Evolutionary conservation across 1,140 invertebrate genomes (phyloP).

Genomic region (Drosophila jambulina): DNA sequence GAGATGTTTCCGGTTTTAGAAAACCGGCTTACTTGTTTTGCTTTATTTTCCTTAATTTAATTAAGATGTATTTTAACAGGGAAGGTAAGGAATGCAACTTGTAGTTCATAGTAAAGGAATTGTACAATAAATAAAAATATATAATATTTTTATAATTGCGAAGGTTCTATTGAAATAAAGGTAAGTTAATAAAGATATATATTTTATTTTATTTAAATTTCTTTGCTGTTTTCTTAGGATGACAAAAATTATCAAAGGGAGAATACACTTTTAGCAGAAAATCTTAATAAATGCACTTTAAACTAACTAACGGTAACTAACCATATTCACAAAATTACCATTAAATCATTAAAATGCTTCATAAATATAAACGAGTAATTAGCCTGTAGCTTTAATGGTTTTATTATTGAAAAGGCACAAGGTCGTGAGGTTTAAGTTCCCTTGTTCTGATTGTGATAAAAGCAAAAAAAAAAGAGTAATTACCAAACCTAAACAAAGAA

Average conservation of each 20-base stretch:
- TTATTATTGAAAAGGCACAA: neutral
- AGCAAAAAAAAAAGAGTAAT: neutral
- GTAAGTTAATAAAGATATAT: no score
- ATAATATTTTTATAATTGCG: no score
- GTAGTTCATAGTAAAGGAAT: neutral
- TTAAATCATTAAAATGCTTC: neutral
- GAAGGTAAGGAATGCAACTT: neutral
- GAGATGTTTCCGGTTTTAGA: conserved; percentile 19
- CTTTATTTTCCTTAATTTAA: conserved; percentile 7
- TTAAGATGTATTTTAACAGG: neutral
- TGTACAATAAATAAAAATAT: neutral
- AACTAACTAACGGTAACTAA: conserved; percentile 6
- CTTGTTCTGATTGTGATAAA: neutral
- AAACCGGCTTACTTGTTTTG: conserved; percentile 11
- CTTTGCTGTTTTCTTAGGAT: neutral
- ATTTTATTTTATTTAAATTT: neutral
- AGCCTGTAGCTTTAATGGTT: neutral
- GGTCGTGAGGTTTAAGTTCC: conserved; percentile 8
- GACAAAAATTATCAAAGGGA: neutral
- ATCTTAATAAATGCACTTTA: neutral
- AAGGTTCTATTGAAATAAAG: no score
- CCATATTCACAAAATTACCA: neutral
- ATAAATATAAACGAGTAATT: conserved; percentile 9
- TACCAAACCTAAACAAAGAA: conserved; percentile 2
- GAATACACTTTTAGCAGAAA: neutral